These are phyloP conservation scores for Poecilia gillii DNA, from an alignment of 2,797 vertebrate species.

Conservation along the genomic window DNA sequence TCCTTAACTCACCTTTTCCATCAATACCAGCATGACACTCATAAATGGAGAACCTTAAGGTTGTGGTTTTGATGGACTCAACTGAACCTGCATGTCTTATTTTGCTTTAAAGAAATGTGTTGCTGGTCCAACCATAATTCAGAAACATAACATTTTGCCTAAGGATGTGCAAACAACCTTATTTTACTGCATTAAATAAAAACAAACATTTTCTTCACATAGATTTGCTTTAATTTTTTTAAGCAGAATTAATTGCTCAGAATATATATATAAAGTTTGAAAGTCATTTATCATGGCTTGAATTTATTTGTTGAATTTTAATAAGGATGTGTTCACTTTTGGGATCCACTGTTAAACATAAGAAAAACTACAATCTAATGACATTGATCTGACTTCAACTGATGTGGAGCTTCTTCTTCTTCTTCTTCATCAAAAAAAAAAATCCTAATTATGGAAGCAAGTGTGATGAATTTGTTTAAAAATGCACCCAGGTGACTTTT, in stretches of 20 bases:
- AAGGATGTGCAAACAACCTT: neutral
- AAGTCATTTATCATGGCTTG: neutral
- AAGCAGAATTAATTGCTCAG: neutral
- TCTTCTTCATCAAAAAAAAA: slow-evolving; percentile 4
- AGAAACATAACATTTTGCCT: neutral
- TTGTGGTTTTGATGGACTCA: no score
- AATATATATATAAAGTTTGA: neutral
- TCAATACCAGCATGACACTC: neutral
- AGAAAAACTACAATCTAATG: slow-evolving; percentile 22
- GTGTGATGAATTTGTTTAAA: slow-evolving; percentile 50
- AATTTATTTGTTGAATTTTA: neutral
- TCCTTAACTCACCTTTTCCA: neutral
- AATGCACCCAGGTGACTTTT: slow-evolving; percentile 41
- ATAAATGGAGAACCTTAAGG: no score
- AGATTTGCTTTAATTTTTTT: neutral
- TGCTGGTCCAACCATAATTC: neutral
- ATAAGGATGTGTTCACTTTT: neutral
- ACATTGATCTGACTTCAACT: slow-evolving; percentile 24
- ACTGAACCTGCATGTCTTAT: no score
- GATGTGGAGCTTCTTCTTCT: slow-evolving; percentile 40
- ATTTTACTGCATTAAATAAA: neutral
- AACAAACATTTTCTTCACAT: neutral
- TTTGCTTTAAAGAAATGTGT: neutral
- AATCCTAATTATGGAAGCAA: slow-evolving; percentile 38
- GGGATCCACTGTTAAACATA: slow-evolving; percentile 5